Base-by-base conservation (phyloP, 2,113 vertebrate species). In the Cebidichthys violaceus region DNA sequence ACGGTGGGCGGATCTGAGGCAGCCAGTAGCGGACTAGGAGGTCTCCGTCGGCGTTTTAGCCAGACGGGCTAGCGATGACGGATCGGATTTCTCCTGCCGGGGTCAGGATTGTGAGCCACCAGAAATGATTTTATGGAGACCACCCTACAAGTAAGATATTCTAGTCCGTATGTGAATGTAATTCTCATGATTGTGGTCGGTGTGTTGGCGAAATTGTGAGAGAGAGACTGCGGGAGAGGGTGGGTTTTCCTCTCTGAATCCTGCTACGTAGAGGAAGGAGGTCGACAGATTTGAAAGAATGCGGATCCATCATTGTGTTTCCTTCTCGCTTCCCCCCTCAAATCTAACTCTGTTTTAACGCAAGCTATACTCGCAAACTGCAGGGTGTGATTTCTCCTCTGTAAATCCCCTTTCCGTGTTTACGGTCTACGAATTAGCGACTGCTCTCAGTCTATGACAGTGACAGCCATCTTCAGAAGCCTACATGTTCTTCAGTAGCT, bases 401-500 rank as follows among this genome's bases (percentile, higher is more conserved):
- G 14, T 7, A n/a, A 31, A n/a, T 4, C 43, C n/a, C 67, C 0
- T 64, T 47, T 31, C 0, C 15, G 1, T 6, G 24, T 33, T 20
- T 24, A 10, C 59, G 27, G 41, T 22, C 2, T 4, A 6, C 43
- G 37, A 68, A 45, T 67, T 27, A 27, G 43, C 18, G 47, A 57
- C 50, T 47, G 9, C 55, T 35, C 0, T 0, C 61, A n/a, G 43
- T 75, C 11, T 50, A 2, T 86, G 81, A 71, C 75, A 68, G 52
- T 89, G 89, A 93, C 91, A 91, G 87, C 89, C 88, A 88, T 89
- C 71, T 92, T 90, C 88, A 69, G 29, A 0, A 41, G 75, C 69
- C 29, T 75, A 62, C 85, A 82, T 87, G 64, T 89, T 86, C 85
- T 67, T 22, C 5, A 39, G 31, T 2, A 41, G 55, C 55, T 74